These are phyloP conservation scores for Chalcis sispes DNA, from an alignment of 2,888 invertebrate species.

Conservation along the genomic window DNA sequence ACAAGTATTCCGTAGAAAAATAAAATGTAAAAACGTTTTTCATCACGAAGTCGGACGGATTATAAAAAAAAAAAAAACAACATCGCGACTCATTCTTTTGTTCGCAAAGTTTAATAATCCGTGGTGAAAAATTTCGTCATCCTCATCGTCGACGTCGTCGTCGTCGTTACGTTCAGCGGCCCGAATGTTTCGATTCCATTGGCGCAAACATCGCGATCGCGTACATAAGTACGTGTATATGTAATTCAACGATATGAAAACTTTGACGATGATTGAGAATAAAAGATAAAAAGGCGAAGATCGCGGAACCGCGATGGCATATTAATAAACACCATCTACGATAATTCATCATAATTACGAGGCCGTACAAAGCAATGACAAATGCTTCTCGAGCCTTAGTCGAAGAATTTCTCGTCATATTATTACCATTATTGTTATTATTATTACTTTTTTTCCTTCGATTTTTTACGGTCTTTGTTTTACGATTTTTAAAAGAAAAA, in stretches of 20 bases:
- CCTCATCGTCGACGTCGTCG: no score
- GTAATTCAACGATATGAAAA: no score
- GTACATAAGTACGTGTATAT: constrained; percentile 12
- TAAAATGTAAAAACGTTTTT: no score
- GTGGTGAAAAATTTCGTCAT: constrained; percentile 21
- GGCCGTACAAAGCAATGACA: background rate
- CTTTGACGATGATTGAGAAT: no score
- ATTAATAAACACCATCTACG: constrained; percentile 40
- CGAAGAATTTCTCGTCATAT: constrained; percentile 17
- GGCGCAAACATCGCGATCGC: background rate
- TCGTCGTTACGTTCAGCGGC: no score
- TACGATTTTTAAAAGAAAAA: constrained; percentile 7
- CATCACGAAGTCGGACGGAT: no score
- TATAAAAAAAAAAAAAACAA: no score
- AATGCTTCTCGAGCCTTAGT: background rate
- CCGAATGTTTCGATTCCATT: constrained; percentile 18
- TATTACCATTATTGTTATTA: no score
- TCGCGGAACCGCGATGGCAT: constrained; percentile 9
- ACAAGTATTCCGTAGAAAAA: no score
- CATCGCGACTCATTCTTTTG: background rate
- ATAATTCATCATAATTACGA: constrained; percentile 34
- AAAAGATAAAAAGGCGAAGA: constrained; percentile 3
- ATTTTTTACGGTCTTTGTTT: background rate
- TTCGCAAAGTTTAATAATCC: background rate
- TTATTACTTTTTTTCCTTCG: no score